These are phyloP conservation scores for Diadema setosum DNA, from an alignment of 35 echinoderm and acorn worm genomes.

Conservation along the genomic window DNA sequence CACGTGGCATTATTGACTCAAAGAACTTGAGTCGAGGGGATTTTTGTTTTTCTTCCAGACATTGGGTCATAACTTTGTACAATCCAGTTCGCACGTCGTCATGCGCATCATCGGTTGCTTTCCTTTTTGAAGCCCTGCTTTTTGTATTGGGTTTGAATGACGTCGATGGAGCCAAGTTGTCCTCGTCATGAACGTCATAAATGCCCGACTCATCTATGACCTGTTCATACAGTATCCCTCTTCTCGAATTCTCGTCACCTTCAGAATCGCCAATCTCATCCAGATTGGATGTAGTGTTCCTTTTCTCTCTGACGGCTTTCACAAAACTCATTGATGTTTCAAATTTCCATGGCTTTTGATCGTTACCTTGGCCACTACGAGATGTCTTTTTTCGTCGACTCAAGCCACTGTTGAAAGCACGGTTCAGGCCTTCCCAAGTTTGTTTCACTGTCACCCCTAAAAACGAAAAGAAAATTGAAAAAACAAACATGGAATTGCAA, in stretches of 20 bases:
- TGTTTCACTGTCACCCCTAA: neutral
- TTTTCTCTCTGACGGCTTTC: conserved; percentile 36
- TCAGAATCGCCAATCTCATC: conserved; percentile 22
- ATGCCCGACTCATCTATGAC: conserved; percentile 26
- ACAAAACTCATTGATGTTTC: conserved; percentile 37
- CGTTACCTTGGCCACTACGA: neutral
- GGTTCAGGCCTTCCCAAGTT: conserved; percentile 40
- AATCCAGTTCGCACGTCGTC: conserved; percentile 36
- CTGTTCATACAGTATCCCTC: conserved; percentile 43
- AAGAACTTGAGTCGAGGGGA: conserved; percentile 53
- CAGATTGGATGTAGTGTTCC: conserved; percentile 38
- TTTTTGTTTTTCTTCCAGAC: conserved; percentile 63
- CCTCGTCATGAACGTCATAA: neutral
- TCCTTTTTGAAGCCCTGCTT: conserved; percentile 17
- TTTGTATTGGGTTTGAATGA: neutral
- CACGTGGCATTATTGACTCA: conserved; percentile 54
- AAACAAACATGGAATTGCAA: conserved; percentile 21
- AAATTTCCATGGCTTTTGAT: conserved; percentile 28
- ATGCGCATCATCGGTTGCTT: conserved; percentile 43
- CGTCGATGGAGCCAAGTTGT: neutral
- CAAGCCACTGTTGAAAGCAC: conserved; percentile 38
- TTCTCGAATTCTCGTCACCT: conserved; percentile 33
- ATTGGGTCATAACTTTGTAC: conserved; percentile 40
- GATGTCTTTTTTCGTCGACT: conserved; percentile 19
- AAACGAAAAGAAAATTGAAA: conserved; percentile 13